Evolutionary conservation across 2,113 vertebrate genomes (phyloP), one percentile per base, ranked within the genome.

Genomic region (Rhinoderma darwinii): DNA sequence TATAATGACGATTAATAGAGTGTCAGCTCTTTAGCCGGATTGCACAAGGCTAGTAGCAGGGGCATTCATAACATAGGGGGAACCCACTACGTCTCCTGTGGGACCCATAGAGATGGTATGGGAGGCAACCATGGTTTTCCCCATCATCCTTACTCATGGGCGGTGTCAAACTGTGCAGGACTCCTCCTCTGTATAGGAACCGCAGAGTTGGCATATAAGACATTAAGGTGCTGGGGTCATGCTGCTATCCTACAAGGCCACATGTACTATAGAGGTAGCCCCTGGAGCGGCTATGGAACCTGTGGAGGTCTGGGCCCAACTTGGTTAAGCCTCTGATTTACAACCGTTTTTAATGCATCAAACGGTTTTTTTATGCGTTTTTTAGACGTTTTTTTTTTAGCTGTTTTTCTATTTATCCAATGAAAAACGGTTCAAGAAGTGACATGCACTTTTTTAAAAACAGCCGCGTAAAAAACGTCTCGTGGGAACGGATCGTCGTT

Each of bases 81-180:
- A 11, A 3, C 6, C 68, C 68, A 0, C 25, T 8, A 72, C 0
- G 4, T 66, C 35, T 32, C n/a, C 15, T 35, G 6, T 66, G 15
- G 6, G 14, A 6, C 30, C 30, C 27, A 35, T 32, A 66, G 14
- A 1, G 9, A 72, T 72, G 9, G 20, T 2, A 72, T 22, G 37
- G 4, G 10, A 17, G 61, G n/a, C n/a, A n/a, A n/a, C n/a, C n/a
- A n/a, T n/a, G n/a, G 3, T 70, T 0, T 70, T 1, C 2, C 1
- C 2, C 25, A 22, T 61, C 32, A 4, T 32, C 0, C 1, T 72
- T 72, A 35, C 68, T 41, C 37, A 72, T 41, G 37, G 68, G 68
- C 9, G 68, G 37, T 17, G 9, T 9, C 37, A 72, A 25, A 0
- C 37, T 25, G 32, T 66, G n/a, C 56, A 32, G 25, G 17, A 5